phyloP scores from a whole-genome alignment of 2,888 invertebrate species.

The Limnephilus auricula region DNA sequence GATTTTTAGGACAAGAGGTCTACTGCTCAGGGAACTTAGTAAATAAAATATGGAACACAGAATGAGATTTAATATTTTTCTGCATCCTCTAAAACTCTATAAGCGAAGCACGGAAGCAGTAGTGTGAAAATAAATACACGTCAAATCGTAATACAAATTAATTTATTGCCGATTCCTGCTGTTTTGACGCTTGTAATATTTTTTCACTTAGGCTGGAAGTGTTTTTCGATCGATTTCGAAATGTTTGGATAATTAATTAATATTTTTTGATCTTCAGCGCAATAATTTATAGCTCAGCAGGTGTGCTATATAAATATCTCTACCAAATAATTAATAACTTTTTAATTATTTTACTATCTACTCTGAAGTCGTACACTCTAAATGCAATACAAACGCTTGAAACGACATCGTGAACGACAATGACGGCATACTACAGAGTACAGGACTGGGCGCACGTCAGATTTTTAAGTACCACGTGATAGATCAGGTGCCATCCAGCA shows the following conservation, averaged over 20 bases:
- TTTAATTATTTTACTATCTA: too few relatives aligned
- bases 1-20: too few relatives aligned
- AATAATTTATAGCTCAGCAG: background rate
- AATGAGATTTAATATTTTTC: background rate
- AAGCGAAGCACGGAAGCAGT: background rate
- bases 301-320: background rate
- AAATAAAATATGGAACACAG: too few relatives aligned
- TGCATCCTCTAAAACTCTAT: background rate
- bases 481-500: too few relatives aligned
- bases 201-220: background rate
- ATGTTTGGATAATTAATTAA: background rate
- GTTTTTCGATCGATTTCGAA: background rate
- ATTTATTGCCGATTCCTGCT: background rate
- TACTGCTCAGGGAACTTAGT: too few relatives aligned
- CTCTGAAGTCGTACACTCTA: too few relatives aligned
- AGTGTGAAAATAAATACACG: background rate
- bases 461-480: too few relatives aligned
- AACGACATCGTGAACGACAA: too few relatives aligned
- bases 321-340: background rate
- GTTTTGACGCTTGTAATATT: background rate
- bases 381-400: too few relatives aligned
- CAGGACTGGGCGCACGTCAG: too few relatives aligned
- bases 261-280: background rate
- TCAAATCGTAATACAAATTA: background rate
- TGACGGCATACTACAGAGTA: too few relatives aligned